Percentiles rank a stretch among this genome's conserved stretches.
Conservation (phyloP, 2,113 vertebrate species). For the Nothobranchius furzeri region DNA sequence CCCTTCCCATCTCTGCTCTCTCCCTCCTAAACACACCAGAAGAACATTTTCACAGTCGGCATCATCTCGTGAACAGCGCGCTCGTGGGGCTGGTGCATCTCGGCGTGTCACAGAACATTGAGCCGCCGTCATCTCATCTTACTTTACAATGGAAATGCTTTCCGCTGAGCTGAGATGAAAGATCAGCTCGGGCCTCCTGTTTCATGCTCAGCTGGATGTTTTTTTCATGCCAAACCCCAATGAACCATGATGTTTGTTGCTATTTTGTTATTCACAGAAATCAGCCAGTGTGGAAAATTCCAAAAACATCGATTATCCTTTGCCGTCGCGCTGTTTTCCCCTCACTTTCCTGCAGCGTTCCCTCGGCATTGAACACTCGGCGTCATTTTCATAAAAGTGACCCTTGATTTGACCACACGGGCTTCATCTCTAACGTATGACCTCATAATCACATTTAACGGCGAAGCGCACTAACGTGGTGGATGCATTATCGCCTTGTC, state of each 20-base stretch:
- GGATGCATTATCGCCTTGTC: constrained; percentile 59
- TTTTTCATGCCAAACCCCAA: constrained; percentile 60
- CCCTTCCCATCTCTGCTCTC: constrained; percentile 11
- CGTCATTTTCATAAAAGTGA: constrained; percentile 28
- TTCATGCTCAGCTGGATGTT: constrained; percentile 71
- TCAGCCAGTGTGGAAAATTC: constrained; percentile 48
- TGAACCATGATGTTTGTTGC: constrained; percentile 38
- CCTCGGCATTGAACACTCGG: background rate
- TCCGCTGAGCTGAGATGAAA: constrained; percentile 43
- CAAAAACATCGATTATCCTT: constrained; percentile 26
- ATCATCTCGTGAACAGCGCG: constrained; percentile 45
- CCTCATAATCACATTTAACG: constrained; percentile 69
- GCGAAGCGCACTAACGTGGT: constrained; percentile 62
- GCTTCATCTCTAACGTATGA: constrained; percentile 51
- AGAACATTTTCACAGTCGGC: constrained; percentile 65
- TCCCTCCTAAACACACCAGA: constrained; percentile 45
- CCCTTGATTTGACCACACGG: constrained; percentile 52
- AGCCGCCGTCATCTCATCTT: constrained; percentile 56
- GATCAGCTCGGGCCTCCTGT: constrained; percentile 52
- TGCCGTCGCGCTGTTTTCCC: constrained; percentile 18
- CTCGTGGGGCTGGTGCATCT: constrained; percentile 45
- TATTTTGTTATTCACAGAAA: constrained; percentile 53
- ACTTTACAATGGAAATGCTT: constrained; percentile 50
- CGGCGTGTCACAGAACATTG: constrained; percentile 54
- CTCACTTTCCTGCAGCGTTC: background rate